phyloP scores from a whole-genome alignment of 2,888 invertebrate species.

The Drosophila multiciliata region DNA sequence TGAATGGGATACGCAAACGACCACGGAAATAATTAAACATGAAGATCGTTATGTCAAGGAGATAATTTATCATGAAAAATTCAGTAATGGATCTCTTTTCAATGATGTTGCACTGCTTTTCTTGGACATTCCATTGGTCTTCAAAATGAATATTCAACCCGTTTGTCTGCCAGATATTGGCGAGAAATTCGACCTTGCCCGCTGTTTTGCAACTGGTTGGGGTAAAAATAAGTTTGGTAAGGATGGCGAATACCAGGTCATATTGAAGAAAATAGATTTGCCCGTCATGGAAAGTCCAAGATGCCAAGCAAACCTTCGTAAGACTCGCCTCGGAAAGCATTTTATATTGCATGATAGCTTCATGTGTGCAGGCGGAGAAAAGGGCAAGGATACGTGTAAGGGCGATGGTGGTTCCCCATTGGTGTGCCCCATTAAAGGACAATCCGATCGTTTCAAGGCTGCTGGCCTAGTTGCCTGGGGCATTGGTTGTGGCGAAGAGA shows the following conservation, averaged over 20 bases:
- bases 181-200: constrained; percentile 77
- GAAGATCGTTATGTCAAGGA: constrained; percentile 89
- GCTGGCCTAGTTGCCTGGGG: constrained; percentile 93
- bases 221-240: constrained; percentile 81
- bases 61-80: constrained; percentile 88
- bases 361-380: constrained; percentile 92
- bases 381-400: constrained; percentile 90
- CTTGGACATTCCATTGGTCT: constrained; percentile 87
- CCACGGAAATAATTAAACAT: constrained; percentile 88
- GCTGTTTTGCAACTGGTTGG: constrained; percentile 84
- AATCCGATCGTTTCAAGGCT: constrained; percentile 75
- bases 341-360: constrained; percentile 89
- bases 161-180: constrained; percentile 88
- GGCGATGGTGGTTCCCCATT: constrained; percentile 93
- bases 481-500: constrained; percentile 89
- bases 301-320: constrained; percentile 86
- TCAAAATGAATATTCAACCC: constrained; percentile 88
- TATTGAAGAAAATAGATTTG: constrained; percentile 89
- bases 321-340: constrained; percentile 88
- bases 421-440: constrained; percentile 88
- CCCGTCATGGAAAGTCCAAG: constrained; percentile 87
- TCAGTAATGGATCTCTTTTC: constrained; percentile 88
- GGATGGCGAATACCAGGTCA: constrained; percentile 87
- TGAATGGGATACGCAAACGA: constrained; percentile 93
- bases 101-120: constrained; percentile 91